phyloP scores from a whole-genome alignment of 2,888 invertebrate species.

The Drosophila longiperda region DNA sequence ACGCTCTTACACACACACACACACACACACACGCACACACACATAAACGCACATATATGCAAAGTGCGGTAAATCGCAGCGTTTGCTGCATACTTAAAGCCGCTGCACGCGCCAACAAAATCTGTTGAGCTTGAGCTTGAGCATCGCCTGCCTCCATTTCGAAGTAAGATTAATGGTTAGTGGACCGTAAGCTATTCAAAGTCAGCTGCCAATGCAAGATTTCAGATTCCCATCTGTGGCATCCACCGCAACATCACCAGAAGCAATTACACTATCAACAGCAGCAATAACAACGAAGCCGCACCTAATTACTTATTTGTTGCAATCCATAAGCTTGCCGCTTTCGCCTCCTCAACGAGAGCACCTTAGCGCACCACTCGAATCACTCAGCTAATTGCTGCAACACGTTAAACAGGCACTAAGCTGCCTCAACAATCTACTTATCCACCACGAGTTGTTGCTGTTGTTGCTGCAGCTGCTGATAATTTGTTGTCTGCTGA shows the following conservation, averaged over 20 bases:
- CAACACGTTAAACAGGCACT: slow-evolving; percentile 57
- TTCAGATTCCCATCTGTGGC: slow-evolving; percentile 37
- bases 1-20: slow-evolving; percentile 31
- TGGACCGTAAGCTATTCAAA: slow-evolving; percentile 55
- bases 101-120: slow-evolving; percentile 59
- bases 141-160: slow-evolving; percentile 47
- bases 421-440: slow-evolving; percentile 52
- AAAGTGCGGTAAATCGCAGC: slow-evolving; percentile 71
- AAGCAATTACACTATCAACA: slow-evolving; percentile 12
- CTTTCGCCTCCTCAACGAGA: slow-evolving; percentile 37
- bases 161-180: slow-evolving; percentile 74
- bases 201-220: slow-evolving; percentile 56
- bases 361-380: slow-evolving; percentile 40
- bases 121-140: slow-evolving; percentile 59
- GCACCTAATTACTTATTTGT: slow-evolving; percentile 58
- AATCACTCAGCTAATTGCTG: slow-evolving; percentile 58
- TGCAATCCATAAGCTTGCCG: slow-evolving; percentile 50
- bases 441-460: slow-evolving; percentile 28
- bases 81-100: slow-evolving; percentile 65
- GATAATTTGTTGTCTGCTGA: slow-evolving; percentile 51
- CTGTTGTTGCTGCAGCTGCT: slow-evolving; percentile 20
- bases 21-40: slow-evolving; percentile 12
- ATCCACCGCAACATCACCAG: slow-evolving; percentile 8
- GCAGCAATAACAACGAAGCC: slow-evolving; percentile 10
- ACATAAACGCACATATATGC: slow-evolving; percentile 41